Evolutionary conservation across 2,797 vertebrate genomes (phyloP).

Genomic region (Sebastes minor): DNA sequence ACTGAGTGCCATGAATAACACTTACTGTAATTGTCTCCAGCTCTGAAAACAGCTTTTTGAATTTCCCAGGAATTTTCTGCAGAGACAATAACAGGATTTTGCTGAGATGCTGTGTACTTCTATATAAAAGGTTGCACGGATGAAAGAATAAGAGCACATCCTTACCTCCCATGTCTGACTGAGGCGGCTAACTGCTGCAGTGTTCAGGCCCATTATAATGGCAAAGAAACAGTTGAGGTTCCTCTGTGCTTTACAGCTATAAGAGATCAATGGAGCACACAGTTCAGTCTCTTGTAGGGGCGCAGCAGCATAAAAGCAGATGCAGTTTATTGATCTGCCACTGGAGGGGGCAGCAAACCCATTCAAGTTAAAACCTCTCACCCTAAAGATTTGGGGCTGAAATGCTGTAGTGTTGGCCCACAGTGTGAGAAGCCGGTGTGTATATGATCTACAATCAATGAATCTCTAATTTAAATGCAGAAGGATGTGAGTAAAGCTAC

Average conservation of each 20-base stretch:
- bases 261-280: slow-evolving; percentile 7
- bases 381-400: neutral
- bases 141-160: neutral
- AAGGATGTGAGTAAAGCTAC: slow-evolving; percentile 58
- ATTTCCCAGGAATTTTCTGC: slow-evolving; percentile 98
- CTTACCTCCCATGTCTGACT: slow-evolving; percentile 96
- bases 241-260: slow-evolving; percentile 94
- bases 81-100: slow-evolving; percentile 28
- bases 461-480: neutral
- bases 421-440: neutral
- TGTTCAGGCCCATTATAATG: slow-evolving; percentile 97
- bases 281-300: neutral
- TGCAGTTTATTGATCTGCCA: slow-evolving; percentile 49
- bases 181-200: slow-evolving; percentile 93
- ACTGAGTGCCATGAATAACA: slow-evolving; percentile 19
- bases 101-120: neutral
- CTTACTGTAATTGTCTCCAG: slow-evolving; percentile 96
- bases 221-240: slow-evolving; percentile 98
- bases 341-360: slow-evolving; percentile 47
- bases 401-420: neutral
- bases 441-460: neutral
- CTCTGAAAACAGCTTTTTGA: slow-evolving; percentile 96
- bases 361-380: neutral
- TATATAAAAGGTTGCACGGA: neutral
- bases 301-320: neutral